Percentiles rank a stretch among this genome's conserved stretches.
phyloP scores from a whole-genome alignment of 1,140 invertebrate species.

The Sycophaga agraensis region DNA sequence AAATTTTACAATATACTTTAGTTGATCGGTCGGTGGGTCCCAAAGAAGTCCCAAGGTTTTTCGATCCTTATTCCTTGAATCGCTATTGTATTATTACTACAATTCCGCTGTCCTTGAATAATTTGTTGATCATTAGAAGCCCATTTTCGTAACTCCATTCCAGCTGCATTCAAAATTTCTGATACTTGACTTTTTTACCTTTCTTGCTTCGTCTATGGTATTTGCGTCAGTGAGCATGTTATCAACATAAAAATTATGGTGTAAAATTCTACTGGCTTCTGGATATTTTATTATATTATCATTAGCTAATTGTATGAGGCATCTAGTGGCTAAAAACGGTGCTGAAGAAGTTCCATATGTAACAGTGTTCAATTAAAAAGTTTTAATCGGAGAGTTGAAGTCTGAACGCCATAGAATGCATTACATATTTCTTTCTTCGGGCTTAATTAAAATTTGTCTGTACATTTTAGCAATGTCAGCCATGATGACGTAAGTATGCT shows the following conservation, averaged over 20 bases:
- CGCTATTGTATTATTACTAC: background rate
- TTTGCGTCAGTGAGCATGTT: constrained; percentile 48
- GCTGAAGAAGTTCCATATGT: constrained; percentile 24
- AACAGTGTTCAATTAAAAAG: constrained; percentile 20
- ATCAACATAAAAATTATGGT: constrained; percentile 50
- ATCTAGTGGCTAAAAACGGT: constrained; percentile 46
- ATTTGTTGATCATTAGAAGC: constrained; percentile 47
- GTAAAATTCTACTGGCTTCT: constrained; percentile 32
- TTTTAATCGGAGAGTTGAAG: background rate
- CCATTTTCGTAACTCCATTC: too few relatives aligned
- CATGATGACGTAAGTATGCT: background rate
- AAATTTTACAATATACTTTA: background rate
- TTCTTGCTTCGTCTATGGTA: constrained; percentile 38
- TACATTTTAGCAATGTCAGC: constrained; percentile 4
- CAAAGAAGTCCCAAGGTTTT: constrained; percentile 1
- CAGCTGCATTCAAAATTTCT: constrained; percentile 32
- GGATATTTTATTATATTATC: constrained; percentile 35
- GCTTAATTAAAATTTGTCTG: constrained; percentile 5
- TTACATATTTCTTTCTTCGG: background rate
- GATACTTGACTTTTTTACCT: constrained; percentile 31
- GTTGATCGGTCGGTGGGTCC: background rate
- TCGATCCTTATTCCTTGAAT: too few relatives aligned
- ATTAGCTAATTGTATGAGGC: constrained; percentile 42
- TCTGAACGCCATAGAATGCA: constrained; percentile 19
- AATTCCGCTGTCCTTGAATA: constrained; percentile 36